Evolutionary conservation across 2,888 invertebrate species (phyloP).

Genomic region (Lasioglossum marginatum): DNA sequence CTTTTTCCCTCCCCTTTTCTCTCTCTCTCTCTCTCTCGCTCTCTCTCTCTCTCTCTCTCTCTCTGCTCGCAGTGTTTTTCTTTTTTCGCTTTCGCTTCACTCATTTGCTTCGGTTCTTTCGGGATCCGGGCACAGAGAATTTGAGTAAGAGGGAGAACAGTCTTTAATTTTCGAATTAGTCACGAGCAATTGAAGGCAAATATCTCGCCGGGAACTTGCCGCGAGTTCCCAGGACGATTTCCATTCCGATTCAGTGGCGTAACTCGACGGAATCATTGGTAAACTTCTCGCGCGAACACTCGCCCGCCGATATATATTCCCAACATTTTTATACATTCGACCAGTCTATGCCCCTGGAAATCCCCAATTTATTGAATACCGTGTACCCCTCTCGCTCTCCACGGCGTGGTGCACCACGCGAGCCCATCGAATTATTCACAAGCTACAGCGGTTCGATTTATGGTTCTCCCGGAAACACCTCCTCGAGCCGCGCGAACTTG

Average conservation of each 20-base stretch:
- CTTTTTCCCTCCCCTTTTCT: neutral
- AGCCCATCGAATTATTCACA: slow-evolving; percentile 51
- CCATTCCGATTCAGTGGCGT: neutral
- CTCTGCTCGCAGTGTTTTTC: neutral
- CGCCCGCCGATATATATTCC: neutral
- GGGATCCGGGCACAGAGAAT: neutral
- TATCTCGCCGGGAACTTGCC: neutral
- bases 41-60: neutral
- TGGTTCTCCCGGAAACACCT: slow-evolving; percentile 61
- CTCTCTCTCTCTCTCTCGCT: neutral
- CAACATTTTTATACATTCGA: neutral
- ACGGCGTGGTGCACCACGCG: neutral
- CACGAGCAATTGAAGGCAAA: slow-evolving; percentile 15
- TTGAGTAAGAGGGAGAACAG: neutral
- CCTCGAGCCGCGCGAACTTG: slow-evolving; percentile 60
- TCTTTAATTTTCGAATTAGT: slow-evolving; percentile 9
- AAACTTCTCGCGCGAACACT: neutral
- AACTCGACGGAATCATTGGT: neutral
- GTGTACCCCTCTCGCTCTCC: neutral
- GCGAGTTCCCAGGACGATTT: neutral
- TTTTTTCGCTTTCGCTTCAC: neutral
- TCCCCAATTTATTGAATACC: slow-evolving; percentile 43
- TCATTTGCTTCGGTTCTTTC: neutral
- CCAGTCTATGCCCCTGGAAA: slow-evolving; percentile 11
- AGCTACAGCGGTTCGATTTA: slow-evolving; percentile 64